Evolutionary conservation across 2,888 invertebrate genomes (phyloP).

Genomic region (Barypeithes pellucidus): DNA sequence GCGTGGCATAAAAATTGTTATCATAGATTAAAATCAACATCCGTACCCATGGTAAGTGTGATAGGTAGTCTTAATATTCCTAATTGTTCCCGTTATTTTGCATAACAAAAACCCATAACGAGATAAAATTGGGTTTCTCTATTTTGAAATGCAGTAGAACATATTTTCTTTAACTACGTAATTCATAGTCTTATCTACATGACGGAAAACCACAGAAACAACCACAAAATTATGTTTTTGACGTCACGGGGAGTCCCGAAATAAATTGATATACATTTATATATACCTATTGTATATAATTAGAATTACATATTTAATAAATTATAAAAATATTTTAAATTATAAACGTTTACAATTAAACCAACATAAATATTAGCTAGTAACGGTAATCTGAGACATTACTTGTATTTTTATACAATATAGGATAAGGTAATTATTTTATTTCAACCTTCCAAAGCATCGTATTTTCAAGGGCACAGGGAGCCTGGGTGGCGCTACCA

Average conservation of each 20-base stretch:
- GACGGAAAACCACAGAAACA: neutral
- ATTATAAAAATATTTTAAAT: too few relatives aligned
- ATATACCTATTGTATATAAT: too few relatives aligned
- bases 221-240: neutral
- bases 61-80: too few relatives aligned
- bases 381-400: too few relatives aligned
- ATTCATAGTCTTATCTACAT: neutral
- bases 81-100: too few relatives aligned
- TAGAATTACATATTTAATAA: too few relatives aligned
- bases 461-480: conserved; percentile 6
- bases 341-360: too few relatives aligned
- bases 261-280: neutral
- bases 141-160: neutral
- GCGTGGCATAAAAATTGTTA: too few relatives aligned
- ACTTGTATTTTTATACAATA: too few relatives aligned
- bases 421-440: neutral
- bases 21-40: too few relatives aligned
- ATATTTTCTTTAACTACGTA: neutral
- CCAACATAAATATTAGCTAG: too few relatives aligned
- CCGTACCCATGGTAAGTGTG: too few relatives aligned
- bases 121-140: neutral
- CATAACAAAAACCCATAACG: neutral
- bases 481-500: conserved; percentile 43
- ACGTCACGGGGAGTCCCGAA: neutral
- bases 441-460: neutral